phyloP scores from a whole-genome alignment of 2,113 vertebrate genomes.

The Mesoclemmys tuberculata region DNA sequence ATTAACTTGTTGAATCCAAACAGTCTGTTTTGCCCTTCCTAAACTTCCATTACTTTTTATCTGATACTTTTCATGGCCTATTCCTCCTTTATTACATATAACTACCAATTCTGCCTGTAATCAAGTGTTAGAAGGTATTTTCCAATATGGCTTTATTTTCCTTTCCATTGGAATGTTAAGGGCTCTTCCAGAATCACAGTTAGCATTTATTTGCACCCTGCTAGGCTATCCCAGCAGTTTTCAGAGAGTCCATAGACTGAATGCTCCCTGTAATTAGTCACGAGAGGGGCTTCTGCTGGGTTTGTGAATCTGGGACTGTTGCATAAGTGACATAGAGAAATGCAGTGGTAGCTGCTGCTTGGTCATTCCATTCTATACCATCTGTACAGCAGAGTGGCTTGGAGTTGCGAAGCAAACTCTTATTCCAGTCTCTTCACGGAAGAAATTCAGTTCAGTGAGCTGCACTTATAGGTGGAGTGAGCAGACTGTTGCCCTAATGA shows the following conservation, averaged over 20 bases:
- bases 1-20: not conserved
- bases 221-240: not conserved
- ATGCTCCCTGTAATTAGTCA: not conserved
- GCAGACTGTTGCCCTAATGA: not conserved
- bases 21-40: not conserved
- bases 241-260: not conserved
- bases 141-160: not conserved
- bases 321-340: not conserved
- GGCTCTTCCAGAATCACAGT: not conserved
- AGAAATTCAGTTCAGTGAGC: not conserved
- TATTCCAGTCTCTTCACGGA: not conserved
- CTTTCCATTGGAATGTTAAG: not conserved
- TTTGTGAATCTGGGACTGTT: not conserved
- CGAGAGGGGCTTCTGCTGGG: not conserved
- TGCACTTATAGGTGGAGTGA: not conserved
- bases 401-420: not conserved
- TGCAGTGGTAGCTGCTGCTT: not conserved
- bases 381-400: not conserved
- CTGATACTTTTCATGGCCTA: not conserved
- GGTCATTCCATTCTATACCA: not conserved
- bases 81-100: not conserved
- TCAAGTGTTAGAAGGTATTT: not conserved
- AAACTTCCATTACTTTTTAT: not conserved
- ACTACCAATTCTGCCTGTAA: not conserved
- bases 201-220: not conserved